Conservation (phyloP, 1,140 invertebrate genomes). For the Caenorhabditis latens region DNA sequence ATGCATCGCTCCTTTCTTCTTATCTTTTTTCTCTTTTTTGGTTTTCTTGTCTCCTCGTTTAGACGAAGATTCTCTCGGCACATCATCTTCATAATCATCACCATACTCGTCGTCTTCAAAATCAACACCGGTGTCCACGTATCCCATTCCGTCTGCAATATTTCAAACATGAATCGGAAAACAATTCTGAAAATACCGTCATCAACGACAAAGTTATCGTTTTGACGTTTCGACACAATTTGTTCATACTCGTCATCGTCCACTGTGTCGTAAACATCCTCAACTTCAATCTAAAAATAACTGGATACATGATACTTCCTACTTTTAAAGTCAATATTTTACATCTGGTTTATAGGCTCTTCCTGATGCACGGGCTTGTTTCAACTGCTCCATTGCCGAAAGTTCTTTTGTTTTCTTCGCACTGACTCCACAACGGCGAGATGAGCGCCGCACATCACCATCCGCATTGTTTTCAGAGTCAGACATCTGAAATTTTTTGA, state of each 20-base stretch:
- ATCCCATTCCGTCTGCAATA: conserved; percentile 60
- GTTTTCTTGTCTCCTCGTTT: background rate
- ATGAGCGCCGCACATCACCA: conserved; percentile 8
- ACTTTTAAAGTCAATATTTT: background rate
- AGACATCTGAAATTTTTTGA: background rate
- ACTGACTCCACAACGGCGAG: conserved; percentile 34
- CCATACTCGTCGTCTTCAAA: conserved; percentile 57
- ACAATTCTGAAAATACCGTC: conserved; percentile 38
- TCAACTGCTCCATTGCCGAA: conserved; percentile 20
- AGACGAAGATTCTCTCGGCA: background rate
- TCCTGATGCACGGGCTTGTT: background rate
- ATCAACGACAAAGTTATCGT: conserved; percentile 64
- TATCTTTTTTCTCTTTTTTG: conserved; percentile 55
- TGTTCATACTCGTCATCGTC: conserved; percentile 65
- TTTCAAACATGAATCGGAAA: background rate
- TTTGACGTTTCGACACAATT: conserved; percentile 62
- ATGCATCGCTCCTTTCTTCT: conserved; percentile 49
- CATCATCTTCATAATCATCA: conserved; percentile 28
- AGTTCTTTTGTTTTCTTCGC: background rate
- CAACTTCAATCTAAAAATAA: conserved; percentile 46
- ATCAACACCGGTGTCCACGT: conserved; percentile 59
- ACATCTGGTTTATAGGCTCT: background rate
- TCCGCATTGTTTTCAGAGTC: background rate
- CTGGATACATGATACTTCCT: no score
- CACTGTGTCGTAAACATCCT: conserved; percentile 63